Evolutionary conservation across 2,113 vertebrate genomes (phyloP).

Genomic region (Peucedramus taeniatus): DNA sequence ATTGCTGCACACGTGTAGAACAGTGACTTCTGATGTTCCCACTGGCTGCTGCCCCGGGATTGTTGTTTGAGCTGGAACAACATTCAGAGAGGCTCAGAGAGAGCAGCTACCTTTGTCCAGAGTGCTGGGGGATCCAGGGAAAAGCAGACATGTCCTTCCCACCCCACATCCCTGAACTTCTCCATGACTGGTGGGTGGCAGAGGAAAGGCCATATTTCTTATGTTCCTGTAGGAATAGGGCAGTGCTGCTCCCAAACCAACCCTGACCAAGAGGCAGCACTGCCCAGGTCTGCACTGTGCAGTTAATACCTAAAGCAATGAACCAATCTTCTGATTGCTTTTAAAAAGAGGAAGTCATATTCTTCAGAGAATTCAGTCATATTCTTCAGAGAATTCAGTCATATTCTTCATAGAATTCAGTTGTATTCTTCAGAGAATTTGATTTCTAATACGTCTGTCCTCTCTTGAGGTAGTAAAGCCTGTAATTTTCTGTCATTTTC

Average conservation of each 20-base stretch:
- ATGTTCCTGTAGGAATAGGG: background rate
- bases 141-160: background rate
- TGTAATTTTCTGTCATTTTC: background rate
- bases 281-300: background rate
- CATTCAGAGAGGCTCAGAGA: background rate
- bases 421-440: background rate
- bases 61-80: background rate
- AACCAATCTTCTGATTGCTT: background rate
- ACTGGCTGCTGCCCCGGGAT: fast-evolving
- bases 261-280: background rate
- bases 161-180: background rate
- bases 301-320: background rate
- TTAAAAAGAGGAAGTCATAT: background rate
- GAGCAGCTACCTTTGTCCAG: background rate
- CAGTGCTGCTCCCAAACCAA: background rate
- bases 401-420: too few relatives aligned
- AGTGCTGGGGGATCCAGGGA: background rate
- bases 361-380: background rate
- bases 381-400: too few relatives aligned
- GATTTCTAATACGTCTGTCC: background rate
- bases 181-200: fast-evolving
- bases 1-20: fast-evolving
- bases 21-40: background rate
- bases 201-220: background rate
- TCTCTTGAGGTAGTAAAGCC: background rate